phyloP scores from a whole-genome alignment of 2,113 vertebrate genomes.

The Albula goreensis region DNA sequence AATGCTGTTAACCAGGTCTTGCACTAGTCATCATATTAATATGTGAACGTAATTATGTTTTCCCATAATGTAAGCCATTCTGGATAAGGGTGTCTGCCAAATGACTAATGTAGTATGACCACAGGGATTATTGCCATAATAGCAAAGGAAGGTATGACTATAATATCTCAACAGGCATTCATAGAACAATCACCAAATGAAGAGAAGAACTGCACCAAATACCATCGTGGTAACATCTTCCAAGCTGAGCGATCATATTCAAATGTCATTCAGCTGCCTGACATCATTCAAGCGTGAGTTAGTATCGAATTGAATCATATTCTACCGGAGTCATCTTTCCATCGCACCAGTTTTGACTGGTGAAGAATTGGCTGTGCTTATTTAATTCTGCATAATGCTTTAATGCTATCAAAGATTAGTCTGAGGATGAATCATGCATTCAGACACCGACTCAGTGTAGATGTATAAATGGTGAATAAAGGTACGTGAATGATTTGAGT shows the following conservation, averaged over 20 bases:
- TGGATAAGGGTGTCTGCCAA: no score
- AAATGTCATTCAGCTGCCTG: neutral
- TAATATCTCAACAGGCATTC: no score
- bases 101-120: no score
- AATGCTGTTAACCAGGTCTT: no score
- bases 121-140: no score
- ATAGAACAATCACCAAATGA: neutral
- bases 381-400: neutral
- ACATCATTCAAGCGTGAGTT: neutral
- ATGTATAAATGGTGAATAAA: neutral
- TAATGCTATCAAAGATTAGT: neutral
- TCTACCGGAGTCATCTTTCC: neutral
- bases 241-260: neutral
- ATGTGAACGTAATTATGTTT: no score
- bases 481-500: neutral
- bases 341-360: neutral
- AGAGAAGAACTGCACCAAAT: neutral
- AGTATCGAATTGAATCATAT: neutral
- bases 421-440: neutral
- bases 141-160: no score
- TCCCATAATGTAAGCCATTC: no score
- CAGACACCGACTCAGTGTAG: neutral
- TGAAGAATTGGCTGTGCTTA: neutral
- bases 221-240: neutral
- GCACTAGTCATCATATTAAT: no score